A percentile compares a stretch with the other conserved stretches of the same genome.
These are phyloP conservation scores for Melanaphis sacchari DNA, from an alignment of 1,140 invertebrate genomes.

Conservation along the genomic window DNA sequence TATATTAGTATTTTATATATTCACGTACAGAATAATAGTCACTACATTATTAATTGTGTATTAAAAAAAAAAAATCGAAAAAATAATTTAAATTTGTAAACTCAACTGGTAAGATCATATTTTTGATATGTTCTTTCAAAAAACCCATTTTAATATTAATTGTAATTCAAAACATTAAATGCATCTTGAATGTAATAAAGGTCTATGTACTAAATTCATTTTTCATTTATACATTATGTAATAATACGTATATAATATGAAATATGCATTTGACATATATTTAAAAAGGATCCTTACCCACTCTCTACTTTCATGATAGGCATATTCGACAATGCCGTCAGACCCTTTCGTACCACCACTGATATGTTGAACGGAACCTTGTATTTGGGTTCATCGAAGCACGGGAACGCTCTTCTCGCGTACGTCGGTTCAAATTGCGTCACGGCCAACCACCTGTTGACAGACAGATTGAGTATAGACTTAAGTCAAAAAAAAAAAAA, in stretches of 20 bases:
- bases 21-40: not conserved
- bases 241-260: not conserved
- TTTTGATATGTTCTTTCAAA: constrained; percentile 77
- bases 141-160: constrained; percentile 67
- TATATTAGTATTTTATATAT: not conserved
- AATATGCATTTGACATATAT: not conserved
- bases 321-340: constrained; percentile 60
- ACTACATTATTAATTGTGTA: not conserved
- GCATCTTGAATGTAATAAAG: not conserved
- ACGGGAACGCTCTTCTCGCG: constrained; percentile 77
- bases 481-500: not conserved
- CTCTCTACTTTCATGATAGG: not conserved
- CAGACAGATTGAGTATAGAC: not conserved
- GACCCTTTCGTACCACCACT: constrained; percentile 60
- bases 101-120: constrained; percentile 70
- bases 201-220: not conserved
- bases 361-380: constrained; percentile 71
- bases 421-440: constrained; percentile 74
- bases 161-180: not conserved
- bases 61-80: not conserved
- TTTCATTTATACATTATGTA: not conserved
- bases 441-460: not conserved
- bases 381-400: constrained; percentile 78
- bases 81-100: not conserved
- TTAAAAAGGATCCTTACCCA: not conserved